A percentile compares a stretch with the other conserved stretches of the same genome.
phyloP scores from a whole-genome alignment of 92 coral and sea anemone species.

The Porites cylindrica region DNA sequence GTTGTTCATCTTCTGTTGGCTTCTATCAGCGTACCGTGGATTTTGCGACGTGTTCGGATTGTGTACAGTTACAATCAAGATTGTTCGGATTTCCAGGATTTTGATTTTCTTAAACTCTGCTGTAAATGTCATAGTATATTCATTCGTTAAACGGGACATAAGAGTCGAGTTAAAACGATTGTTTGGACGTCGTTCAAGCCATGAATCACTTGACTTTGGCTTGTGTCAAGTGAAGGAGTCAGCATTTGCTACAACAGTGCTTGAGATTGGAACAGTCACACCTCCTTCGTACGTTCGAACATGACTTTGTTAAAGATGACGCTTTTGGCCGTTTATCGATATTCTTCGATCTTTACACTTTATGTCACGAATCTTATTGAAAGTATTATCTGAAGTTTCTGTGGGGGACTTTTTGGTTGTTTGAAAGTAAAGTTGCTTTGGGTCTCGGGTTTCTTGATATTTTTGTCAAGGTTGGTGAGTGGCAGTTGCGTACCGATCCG shows the following conservation, averaged over 20 bases:
- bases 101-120: conserved; percentile 52
- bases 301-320: neutral
- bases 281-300: neutral
- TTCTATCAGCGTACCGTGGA: conserved; percentile 50
- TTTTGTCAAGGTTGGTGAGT: too few species aligned
- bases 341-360: too few species aligned
- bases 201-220: conserved; percentile 16
- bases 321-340: conserved; percentile 6
- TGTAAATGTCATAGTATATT: conserved; percentile 46
- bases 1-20: conserved; percentile 53
- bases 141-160: conserved; percentile 36
- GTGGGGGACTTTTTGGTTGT: too few species aligned
- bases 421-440: too few species aligned
- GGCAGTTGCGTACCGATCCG: too few species aligned
- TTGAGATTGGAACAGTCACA: neutral
- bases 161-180: conserved; percentile 24
- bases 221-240: neutral
- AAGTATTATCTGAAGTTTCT: too few species aligned
- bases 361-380: too few species aligned
- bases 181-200: neutral
- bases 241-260: neutral
- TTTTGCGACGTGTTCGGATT: conserved; percentile 36
- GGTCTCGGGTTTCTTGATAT: too few species aligned
- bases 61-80: conserved; percentile 10
- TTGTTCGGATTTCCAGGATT: conserved; percentile 47